Base-by-base conservation (phyloP, 2,797 vertebrate genomes). In the Peromyscus eremicus region DNA sequence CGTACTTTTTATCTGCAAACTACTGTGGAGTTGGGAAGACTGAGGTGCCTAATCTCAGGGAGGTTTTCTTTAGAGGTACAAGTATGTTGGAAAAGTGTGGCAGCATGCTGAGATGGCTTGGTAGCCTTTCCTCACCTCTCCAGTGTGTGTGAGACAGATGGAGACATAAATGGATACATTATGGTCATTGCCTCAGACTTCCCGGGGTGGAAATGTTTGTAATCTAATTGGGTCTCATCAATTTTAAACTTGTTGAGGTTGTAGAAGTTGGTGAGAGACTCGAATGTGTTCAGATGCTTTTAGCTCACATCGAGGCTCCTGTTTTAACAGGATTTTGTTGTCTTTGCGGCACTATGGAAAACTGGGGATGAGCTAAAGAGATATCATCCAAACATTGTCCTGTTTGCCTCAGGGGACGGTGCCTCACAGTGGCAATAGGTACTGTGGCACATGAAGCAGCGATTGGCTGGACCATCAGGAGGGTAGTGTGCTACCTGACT, bases 1-100 rank as follows among this genome's bases (percentile, higher is more conserved):
- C 55, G 21, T 60, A 46, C 9, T 86, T 88, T 90, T 80, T 14
- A 84, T 64, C 86, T 77, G 21, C 89, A 83, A 95, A 66, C 40
- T 12, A 52, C 5, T 64, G 43, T 82, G 23, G 80, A 90, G 49
- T 17, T 79, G 7, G 34, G 46, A 62, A 75, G 34, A 6, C n/a
- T 82, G 34, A 82, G 76, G 88, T 49, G 13, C 4, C 40, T 83
- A 68, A 34, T 57, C 57, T 66, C 85, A 87, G 34, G 81, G 21
- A 89, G 85, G 9, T 94, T 94, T 97, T 84, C 40, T 14, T 89
- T 76, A 81, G 84, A 25, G 49, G 16, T 89, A 32, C 5, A 64
- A 84, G 13, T 75, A 27, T 62, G 76, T 60, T 0, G 7, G 80
- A 40, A 79, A 37, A 83, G 64, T 32, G 27, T 40, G 46, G 19